Conservation (phyloP, 2,888 invertebrate species). For the Zootermopsis nevadensis region DNA sequence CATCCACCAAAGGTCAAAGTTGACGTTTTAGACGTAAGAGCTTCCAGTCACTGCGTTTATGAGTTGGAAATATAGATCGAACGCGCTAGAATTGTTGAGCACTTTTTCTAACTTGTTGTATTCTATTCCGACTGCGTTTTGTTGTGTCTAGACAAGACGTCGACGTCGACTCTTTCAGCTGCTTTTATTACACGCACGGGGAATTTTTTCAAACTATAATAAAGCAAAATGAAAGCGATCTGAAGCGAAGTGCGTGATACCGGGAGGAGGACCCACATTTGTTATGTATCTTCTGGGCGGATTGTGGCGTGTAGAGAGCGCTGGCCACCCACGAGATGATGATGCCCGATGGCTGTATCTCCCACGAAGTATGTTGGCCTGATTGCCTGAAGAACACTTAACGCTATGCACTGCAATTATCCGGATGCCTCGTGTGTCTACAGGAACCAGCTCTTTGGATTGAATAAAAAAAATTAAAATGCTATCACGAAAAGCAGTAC, state of each 20-base stretch:
- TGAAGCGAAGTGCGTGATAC: conserved; percentile 11
- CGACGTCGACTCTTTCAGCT: neutral
- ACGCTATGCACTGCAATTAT: neutral
- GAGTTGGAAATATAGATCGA: no score
- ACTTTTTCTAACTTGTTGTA: no score
- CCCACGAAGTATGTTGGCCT: conserved; percentile 29
- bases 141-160: no score
- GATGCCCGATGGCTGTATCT: conserved; percentile 21
- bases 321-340: neutral
- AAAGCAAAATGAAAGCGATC: neutral
- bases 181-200: neutral
- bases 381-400: neutral
- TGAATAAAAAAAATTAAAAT: neutral
- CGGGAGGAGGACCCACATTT: neutral
- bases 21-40: no score
- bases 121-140: no score
- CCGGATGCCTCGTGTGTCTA: neutral
- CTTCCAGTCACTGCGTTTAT: no score
- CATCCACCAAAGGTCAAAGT: no score
- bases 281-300: neutral
- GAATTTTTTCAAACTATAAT: neutral
- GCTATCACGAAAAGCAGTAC: no score
- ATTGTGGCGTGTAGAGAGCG: neutral
- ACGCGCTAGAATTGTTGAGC: no score
- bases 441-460: no score